A percentile compares a stretch with the other conserved stretches of the same genome.
Evolutionary conservation across 1,140 invertebrate species (phyloP).

Genomic region (Drosophila malerkotliana): DNA sequence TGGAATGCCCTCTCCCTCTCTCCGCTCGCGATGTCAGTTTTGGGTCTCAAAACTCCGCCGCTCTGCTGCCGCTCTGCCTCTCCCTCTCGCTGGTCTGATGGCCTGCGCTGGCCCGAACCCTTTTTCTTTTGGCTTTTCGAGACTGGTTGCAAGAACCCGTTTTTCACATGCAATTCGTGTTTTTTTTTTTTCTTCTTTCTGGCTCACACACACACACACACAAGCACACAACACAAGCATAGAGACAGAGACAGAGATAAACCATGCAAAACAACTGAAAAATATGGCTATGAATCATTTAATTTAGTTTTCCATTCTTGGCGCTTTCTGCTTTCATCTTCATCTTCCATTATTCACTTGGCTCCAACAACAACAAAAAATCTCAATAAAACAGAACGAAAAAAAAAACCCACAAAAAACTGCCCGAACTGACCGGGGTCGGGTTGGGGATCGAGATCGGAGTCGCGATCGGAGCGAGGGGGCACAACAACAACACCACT

Average conservation of each 20-base stretch:
- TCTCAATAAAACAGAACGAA: conserved; percentile 36
- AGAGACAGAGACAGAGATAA: neutral
- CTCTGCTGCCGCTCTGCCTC: too few species aligned
- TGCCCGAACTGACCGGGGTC: conserved; percentile 18
- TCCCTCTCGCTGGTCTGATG: conserved; percentile 18
- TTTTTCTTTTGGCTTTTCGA: conserved; percentile 59
- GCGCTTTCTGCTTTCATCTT: conserved; percentile 12
- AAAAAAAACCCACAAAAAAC: conserved; percentile 52
- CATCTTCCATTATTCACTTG: conserved; percentile 7
- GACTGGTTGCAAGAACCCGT: conserved; percentile 72
- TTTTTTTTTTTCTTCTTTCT: conserved; percentile 37
- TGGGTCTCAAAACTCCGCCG: too few species aligned
- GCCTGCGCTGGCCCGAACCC: conserved; percentile 44
- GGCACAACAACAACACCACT: neutral
- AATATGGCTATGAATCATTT: conserved; percentile 26
- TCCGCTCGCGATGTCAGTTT: too few species aligned
- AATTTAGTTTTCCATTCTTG: conserved; percentile 22
- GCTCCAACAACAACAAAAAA: conserved; percentile 14
- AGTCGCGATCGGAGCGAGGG: conserved; percentile 16
- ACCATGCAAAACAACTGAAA: conserved; percentile 11
- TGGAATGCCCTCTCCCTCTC: conserved; percentile 31
- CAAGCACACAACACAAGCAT: conserved; percentile 1
- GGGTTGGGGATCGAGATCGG: neutral
- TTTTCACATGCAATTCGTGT: conserved; percentile 72
- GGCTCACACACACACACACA: conserved; percentile 18